Evolutionary conservation across 1,140 invertebrate species (phyloP).

Genomic region (Psix sp.): DNA sequence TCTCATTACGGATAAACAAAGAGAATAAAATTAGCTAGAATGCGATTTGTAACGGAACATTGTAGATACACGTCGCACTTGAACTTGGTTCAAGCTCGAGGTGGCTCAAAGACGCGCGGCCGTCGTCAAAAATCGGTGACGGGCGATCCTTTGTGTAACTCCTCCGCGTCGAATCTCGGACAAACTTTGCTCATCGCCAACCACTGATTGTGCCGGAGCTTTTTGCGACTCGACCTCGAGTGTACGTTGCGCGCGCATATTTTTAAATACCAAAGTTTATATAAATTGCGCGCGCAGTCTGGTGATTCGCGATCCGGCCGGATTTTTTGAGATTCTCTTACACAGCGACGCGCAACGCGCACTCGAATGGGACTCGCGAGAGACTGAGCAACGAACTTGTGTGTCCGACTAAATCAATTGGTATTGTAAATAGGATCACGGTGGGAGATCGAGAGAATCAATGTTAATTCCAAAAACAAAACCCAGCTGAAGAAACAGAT

Average conservation of each 20-base stretch:
- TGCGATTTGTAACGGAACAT: slow-evolving; percentile 60
- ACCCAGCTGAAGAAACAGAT: slow-evolving; percentile 43
- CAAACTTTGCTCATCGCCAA: slow-evolving; percentile 37
- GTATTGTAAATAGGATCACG: slow-evolving; percentile 52
- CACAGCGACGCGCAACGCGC: not conserved
- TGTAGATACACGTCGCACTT: slow-evolving; percentile 40
- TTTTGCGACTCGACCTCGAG: slow-evolving; percentile 20
- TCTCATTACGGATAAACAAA: slow-evolving; percentile 77
- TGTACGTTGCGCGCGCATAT: slow-evolving; percentile 1
- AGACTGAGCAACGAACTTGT: slow-evolving; percentile 19
- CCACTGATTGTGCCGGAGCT: slow-evolving; percentile 12
- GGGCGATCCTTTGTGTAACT: slow-evolving; percentile 28
- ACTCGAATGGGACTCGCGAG: slow-evolving; percentile 8
- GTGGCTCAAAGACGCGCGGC: slow-evolving; percentile 61
- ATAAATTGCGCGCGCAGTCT: too few species aligned
- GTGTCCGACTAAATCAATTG: slow-evolving; percentile 32
- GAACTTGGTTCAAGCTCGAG: slow-evolving; percentile 36
- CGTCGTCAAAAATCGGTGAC: slow-evolving; percentile 47
- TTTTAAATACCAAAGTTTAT: slow-evolving; percentile 32
- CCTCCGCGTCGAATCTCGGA: slow-evolving; percentile 45
- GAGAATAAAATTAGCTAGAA: slow-evolving; percentile 74
- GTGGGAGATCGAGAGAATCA: slow-evolving; percentile 60
- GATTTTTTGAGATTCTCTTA: too few species aligned
- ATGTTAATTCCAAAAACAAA: slow-evolving; percentile 63
- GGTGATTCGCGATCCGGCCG: too few species aligned